Evolutionary conservation across 2,888 invertebrate genomes (phyloP).

Genomic region (Calameuta idolon): DNA sequence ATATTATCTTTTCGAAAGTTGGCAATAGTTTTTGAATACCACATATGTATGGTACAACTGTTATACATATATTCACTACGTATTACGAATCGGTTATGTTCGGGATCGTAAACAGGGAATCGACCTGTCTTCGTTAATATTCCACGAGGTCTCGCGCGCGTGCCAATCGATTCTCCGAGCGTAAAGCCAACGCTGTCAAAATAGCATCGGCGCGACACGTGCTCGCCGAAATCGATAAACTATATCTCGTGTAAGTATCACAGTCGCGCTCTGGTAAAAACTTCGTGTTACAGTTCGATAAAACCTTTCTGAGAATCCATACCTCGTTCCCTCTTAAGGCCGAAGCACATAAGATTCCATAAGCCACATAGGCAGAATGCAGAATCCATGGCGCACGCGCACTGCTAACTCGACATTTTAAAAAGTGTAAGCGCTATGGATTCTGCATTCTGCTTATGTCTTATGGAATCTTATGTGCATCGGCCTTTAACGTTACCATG

Average conservation of each 20-base stretch:
- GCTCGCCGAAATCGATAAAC: neutral
- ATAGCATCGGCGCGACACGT: neutral
- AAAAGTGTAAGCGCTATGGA: no score
- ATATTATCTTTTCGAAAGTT: neutral
- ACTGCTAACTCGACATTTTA: no score
- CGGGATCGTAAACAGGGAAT: neutral
- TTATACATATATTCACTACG: neutral
- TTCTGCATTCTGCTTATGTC: no score
- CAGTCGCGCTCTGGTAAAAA: neutral
- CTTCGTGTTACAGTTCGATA: neutral
- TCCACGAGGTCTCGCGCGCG: neutral
- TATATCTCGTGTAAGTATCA: neutral
- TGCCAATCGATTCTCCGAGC: neutral
- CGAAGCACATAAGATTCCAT: no score
- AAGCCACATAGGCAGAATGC: no score
- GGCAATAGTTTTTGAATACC: neutral
- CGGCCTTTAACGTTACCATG: neutral
- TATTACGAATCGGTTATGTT: neutral
- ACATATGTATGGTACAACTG: neutral
- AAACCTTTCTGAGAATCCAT: neutral
- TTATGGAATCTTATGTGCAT: no score
- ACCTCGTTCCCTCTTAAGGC: neutral
- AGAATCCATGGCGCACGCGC: no score
- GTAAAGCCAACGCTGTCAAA: neutral
- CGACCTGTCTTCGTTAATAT: neutral